Base-by-base conservation (phyloP, 2,888 invertebrate species). In the Candidula unifasciata region DNA sequence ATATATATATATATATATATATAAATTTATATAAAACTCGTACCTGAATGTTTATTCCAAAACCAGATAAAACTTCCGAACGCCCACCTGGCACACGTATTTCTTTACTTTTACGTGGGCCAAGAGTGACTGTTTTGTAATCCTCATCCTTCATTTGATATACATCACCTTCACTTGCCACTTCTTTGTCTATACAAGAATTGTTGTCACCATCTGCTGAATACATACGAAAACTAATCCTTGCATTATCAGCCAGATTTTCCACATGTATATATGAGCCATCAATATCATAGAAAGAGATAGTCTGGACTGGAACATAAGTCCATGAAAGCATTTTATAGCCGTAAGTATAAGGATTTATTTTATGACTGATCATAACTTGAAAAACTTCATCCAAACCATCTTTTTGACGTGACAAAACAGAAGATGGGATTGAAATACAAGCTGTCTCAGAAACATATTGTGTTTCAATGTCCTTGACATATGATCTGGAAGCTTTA, bases 281-380 rank as follows among this genome's bases (percentile, higher is more conserved):
- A 76, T 86, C 82, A 10, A 86, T 80, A 68, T 88, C 85, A 80
- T 88, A 87, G 0, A 84, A 37, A 30, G 81, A 54, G 3, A 68
- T 79, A 3, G 87, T 86, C 16, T 89, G 80, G 0, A 89, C 89
- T 24, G 86, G 86, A 18, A 91, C 87, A 71, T 86, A 87, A 0
- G 88, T 57, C 21, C 80, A 57, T n/a, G n/a, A n/a, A n/a, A n/a
- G n/a, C n/a, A n/a, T n/a, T 13, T 77, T 74, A 66, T 85, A 87
- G 24, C 89, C 89, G 85, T 88, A 90, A 21, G 87, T 88, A 64
- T 87, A 90, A 10, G 89, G 90, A 81, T 89, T 90, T 44, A 83
- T 33, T 0, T 83, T 37, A n/a, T 81, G 83, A 52, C 87, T 87
- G 27, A 88, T 85, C 78, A 88, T 84, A 13, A 89, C 27, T 69